A percentile compares a stretch with the other conserved stretches of the same genome.
Conservation (phyloP, 1,140 invertebrate species). For the Mycetomoellerius zeteki region DNA sequence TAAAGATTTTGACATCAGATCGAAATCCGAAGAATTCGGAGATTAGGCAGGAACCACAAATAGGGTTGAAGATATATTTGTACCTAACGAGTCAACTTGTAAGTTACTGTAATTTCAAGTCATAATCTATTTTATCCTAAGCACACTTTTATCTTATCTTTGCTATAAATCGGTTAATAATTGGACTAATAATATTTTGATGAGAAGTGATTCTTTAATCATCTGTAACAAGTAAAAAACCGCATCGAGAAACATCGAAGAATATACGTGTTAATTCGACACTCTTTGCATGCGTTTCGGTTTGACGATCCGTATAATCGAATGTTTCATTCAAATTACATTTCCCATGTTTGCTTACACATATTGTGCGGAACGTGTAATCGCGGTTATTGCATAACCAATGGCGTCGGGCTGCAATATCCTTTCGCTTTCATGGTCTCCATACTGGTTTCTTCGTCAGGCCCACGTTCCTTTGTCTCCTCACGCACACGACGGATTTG, state of each 20-base stretch:
- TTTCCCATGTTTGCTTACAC: slow-evolving; percentile 13
- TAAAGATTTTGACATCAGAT: too few species aligned
- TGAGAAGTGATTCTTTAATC: not conserved
- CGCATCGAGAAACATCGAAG: not conserved
- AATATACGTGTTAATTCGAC: not conserved
- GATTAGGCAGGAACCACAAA: not conserved
- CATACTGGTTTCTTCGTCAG: slow-evolving; percentile 52
- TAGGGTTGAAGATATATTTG: not conserved
- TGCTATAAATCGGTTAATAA: too few species aligned
- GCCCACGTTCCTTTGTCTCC: slow-evolving; percentile 69
- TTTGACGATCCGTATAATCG: not conserved
- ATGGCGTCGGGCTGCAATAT: slow-evolving; percentile 28
- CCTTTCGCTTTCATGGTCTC: slow-evolving; percentile 46
- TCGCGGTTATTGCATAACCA: slow-evolving; percentile 54
- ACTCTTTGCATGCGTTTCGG: not conserved
- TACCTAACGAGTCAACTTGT: not conserved
- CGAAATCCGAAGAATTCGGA: too few species aligned
- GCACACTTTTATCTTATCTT: not conserved
- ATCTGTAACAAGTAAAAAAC: not conserved
- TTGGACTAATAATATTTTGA: too few species aligned
- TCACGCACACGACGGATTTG: slow-evolving; percentile 41
- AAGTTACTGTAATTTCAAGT: not conserved
- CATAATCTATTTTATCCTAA: not conserved
- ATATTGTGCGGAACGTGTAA: slow-evolving; percentile 9
- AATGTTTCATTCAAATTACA: not conserved